Evolutionary conservation across 1,140 invertebrate species (phyloP), one percentile per base, ranked within the genome.

Genomic region (Ips typographus): DNA sequence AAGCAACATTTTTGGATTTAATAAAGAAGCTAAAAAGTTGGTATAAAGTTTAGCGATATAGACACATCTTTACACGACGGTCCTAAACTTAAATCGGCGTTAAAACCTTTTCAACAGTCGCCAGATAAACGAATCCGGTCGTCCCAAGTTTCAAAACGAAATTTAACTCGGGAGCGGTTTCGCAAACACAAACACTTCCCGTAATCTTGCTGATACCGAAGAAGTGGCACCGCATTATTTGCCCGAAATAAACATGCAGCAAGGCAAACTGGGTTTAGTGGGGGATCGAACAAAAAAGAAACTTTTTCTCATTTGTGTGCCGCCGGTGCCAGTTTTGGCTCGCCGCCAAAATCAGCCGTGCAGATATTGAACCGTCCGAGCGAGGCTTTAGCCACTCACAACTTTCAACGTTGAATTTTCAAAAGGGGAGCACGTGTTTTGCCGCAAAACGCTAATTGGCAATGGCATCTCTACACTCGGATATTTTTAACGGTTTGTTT

Each of bases 261-360:
- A n/a, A 5, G n/a, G 44, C 4, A 55, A 38, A 38, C n/a, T 38
- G 36, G 52, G 37, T 22, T 2, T 22, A 8, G 44, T 5, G 44
- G n/a, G 52, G 52, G 52, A 55, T 55, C 7, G 52, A 55, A 55
- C 52, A 55, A 55, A 55, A 55, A 55, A n/a, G 52, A 55, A 55
- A 55, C 52, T 55, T 55, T 55, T 55, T 55, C 52, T 55, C 52
- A 55, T 55, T 55, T 37, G 8, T 55, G 8, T 38, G 7, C 36
- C 52, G 6, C n/a, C 52, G 52, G 52, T 55, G 52, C 52, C 37
- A 37, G 52, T 37, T 55, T 55, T 55, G 52, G 52, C 52, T 37
- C 7, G 8, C 8, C 8, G 52, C 52, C 52, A 55, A 55, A 55
- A 55, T 37, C 52, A 38, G n/a, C 52, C 52, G 52, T 55, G 37